Percentiles rank a stretch among this genome's conserved stretches.
Evolutionary conservation across 2,797 vertebrate genomes (phyloP).

Genomic region (Naso thynnoides): DNA sequence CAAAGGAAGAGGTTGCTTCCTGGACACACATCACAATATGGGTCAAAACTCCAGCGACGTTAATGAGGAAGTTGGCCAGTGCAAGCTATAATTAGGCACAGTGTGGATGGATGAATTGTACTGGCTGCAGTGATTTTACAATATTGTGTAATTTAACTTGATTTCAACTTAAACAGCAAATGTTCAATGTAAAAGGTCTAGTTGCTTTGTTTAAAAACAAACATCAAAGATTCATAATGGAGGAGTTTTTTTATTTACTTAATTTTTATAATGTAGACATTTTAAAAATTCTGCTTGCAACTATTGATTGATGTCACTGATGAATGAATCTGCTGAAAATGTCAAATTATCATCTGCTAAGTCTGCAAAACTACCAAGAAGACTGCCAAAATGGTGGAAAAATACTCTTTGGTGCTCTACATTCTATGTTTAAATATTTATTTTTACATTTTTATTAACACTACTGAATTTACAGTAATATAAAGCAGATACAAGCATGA

Average conservation of each 20-base stretch:
- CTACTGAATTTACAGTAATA: background rate
- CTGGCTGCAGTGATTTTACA: background rate
- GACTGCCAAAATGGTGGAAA: too few relatives aligned
- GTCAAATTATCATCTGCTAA: background rate
- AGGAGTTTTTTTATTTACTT: background rate
- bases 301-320: background rate
- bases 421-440: too few relatives aligned
- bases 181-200: too few relatives aligned
- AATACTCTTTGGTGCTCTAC: too few relatives aligned
- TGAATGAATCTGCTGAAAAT: background rate
- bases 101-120: background rate
- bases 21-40: background rate
- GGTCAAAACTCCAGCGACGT: background rate
- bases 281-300: background rate
- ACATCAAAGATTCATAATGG: too few relatives aligned
- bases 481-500: background rate
- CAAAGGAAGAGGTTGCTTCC: conserved; percentile 1
- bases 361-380: background rate
- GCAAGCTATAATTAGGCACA: background rate
- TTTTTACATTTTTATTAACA: too few relatives aligned
- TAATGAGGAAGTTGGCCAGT: background rate
- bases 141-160: too few relatives aligned
- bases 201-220: background rate
- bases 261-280: background rate
- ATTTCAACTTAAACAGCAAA: background rate